Conservation (phyloP, 2,888 invertebrate species). For the Lissonota sp. region DNA sequence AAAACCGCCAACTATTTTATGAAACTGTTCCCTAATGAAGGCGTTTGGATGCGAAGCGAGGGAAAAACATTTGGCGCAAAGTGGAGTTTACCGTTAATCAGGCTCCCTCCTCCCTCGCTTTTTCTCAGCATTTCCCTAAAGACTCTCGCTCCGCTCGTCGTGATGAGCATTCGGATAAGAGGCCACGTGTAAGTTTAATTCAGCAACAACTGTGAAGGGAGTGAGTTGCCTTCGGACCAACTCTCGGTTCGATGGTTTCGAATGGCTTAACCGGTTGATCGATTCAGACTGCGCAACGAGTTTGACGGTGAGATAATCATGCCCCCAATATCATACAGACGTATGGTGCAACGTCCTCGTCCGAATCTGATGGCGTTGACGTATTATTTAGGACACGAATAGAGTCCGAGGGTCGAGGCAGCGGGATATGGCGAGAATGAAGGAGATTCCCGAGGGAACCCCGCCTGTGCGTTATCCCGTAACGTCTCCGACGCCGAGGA, state of each 20-base stretch:
- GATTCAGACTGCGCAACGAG: too few species aligned
- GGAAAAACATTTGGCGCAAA: constrained; percentile 40
- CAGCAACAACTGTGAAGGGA: too few species aligned
- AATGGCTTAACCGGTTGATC: too few species aligned
- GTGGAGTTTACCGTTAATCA: constrained; percentile 61
- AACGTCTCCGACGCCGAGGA: constrained; percentile 71
- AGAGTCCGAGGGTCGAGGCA: constrained; percentile 11
- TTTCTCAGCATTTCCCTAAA: constrained; percentile 28
- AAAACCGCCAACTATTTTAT: constrained; percentile 29
- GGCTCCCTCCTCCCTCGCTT: constrained; percentile 5
- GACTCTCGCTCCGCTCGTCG: constrained; percentile 2
- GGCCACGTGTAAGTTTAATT: too few species aligned
- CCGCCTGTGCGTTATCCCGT: constrained; percentile 70
- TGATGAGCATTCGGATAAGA: constrained; percentile 30
- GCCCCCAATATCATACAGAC: too few species aligned
- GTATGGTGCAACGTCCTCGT: too few species aligned
- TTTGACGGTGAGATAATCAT: too few species aligned
- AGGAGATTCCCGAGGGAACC: constrained; percentile 72
- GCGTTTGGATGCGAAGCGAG: constrained; percentile 72
- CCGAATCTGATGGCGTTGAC: background rate
- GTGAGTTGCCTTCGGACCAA: too few species aligned
- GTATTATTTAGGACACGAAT: background rate
- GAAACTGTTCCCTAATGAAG: constrained; percentile 69
- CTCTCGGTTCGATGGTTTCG: too few species aligned
- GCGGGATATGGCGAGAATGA: constrained; percentile 50